These are phyloP conservation scores for Esperia sulphurella DNA, from an alignment of 2,888 invertebrate species.

Conservation along the genomic window DNA sequence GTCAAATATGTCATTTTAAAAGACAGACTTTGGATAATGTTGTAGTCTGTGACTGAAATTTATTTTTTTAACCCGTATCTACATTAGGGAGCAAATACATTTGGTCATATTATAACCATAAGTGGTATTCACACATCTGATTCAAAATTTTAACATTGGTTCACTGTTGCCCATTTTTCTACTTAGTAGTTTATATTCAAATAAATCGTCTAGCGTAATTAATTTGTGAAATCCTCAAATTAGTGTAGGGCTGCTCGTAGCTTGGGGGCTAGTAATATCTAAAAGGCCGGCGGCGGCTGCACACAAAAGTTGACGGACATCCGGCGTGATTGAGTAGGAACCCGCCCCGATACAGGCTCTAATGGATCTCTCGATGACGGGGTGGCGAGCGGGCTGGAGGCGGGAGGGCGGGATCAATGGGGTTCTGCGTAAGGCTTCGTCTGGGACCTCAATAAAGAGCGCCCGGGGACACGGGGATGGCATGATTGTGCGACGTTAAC, in stretches of 20 bases:
- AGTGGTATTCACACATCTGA: too few species aligned
- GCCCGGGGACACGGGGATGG: slow-evolving; percentile 36
- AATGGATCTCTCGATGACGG: slow-evolving; percentile 49
- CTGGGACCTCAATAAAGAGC: slow-evolving; percentile 43
- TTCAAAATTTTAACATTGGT: too few species aligned
- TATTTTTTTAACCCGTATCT: too few species aligned
- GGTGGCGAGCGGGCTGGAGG: background rate
- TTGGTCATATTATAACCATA: too few species aligned
- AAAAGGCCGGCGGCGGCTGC: slow-evolving; percentile 37
- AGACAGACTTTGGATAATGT: too few species aligned
- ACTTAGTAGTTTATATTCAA: background rate
- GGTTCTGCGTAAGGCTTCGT: slow-evolving; percentile 40
- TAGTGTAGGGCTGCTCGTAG: slow-evolving; percentile 32
- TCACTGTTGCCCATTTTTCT: too few species aligned
- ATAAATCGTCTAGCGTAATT: background rate
- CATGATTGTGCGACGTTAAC: slow-evolving; percentile 43
- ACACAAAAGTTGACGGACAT: slow-evolving; percentile 65
- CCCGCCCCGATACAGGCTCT: slow-evolving; percentile 61
- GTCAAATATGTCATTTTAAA: too few species aligned
- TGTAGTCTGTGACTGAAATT: too few species aligned
- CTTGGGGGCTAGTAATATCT: slow-evolving; percentile 41
- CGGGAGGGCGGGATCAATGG: slow-evolving; percentile 28
- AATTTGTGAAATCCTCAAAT: slow-evolving; percentile 24
- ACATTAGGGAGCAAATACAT: too few species aligned
- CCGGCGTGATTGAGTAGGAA: slow-evolving; percentile 65